Base-by-base conservation (phyloP, 2,888 invertebrate species). In the Philonicus albiceps region DNA sequence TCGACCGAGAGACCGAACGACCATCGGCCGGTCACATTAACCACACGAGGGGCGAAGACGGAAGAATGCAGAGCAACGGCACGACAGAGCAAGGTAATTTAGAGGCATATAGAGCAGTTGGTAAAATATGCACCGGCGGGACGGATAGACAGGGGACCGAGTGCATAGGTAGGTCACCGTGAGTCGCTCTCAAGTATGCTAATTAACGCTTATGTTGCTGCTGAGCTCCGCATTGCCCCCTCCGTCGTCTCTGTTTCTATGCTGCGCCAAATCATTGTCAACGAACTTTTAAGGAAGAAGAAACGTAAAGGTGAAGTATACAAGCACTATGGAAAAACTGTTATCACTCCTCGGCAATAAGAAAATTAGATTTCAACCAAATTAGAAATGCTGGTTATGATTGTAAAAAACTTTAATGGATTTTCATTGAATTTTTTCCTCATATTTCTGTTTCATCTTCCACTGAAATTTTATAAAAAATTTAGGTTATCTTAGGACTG, bases 111-210 rank as follows among this genome's bases (percentile, higher is more conserved):
- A 40, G 76, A 76, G 64, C 64, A 64, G 64, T 64, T 64, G 8
- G 11, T 64, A 64, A 64, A 64, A 27, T 27, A 64, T 64, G 19
- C 64, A 64, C 64, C 11, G 11, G 27, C 22, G 11, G 27, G 27
- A 19, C 19, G n/a, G 22, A n/a, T n/a, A 16, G 31, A 8, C 37
- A 22, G 22, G 8, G 55, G 55, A 2, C 64, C 40, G 19, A 3
- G 76, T 40, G 76, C 34, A 76, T 22, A 34, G 76, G 76, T 76
- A 76, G 76, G 76, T 76, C 76, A 76, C 76, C 76, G 22, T 75
- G 75, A 75, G 37, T 40, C 40, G 76, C 30, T 49, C n/a, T 37
- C 40, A 19, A 40, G 76, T 76, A 76, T 76, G 76, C n/a, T 76
- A 76, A 76, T 76, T 40, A 76, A n/a, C 43, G 13, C 6, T 64